Evolutionary conservation across 64 coral and sea anemone genomes (phyloP).

Genomic region (Dendrophyllia cribrosa): DNA sequence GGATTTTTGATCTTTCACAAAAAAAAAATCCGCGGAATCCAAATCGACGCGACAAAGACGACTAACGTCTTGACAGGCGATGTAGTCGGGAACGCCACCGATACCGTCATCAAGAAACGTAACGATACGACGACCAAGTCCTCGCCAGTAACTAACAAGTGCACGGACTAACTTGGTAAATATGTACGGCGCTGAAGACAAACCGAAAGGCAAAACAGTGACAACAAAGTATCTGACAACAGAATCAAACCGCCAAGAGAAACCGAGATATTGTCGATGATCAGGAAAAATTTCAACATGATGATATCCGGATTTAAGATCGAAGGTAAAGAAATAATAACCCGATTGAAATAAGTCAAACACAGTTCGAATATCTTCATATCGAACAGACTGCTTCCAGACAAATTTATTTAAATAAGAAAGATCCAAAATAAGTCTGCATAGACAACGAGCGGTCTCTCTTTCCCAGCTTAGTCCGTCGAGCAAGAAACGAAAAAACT

Average conservation of each 20-base stretch:
- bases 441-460: no score
- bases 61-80: constrained; percentile 22
- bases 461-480: no score
- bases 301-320: constrained; percentile 80
- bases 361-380: constrained; percentile 65
- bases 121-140: constrained; percentile 44
- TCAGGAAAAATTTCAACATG: constrained; percentile 73
- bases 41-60: constrained; percentile 34
- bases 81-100: constrained; percentile 20
- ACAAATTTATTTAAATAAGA: constrained; percentile 76
- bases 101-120: constrained; percentile 60
- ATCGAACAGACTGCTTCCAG: constrained; percentile 70
- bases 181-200: constrained; percentile 54
- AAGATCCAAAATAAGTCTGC: constrained; percentile 70
- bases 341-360: constrained; percentile 59
- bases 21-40: constrained; percentile 48
- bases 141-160: constrained; percentile 64
- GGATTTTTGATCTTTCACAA: constrained; percentile 56
- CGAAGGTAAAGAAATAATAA: constrained; percentile 74
- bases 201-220: constrained; percentile 64
- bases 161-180: constrained; percentile 71
- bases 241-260: constrained; percentile 43
- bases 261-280: constrained; percentile 54
- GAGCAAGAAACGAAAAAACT: no score
- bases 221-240: constrained; percentile 53